Conservation (phyloP, 1,140 invertebrate genomes). For the Apis mellifera region Amel_HAv3.1 CM009932.2:14774501-14775000, state of each 20-base stretch:
- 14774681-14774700: conserved; percentile 31
- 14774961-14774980: too few relatives aligned
- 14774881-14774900: conserved; percentile 35
- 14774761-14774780: conserved; percentile 45
- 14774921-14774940: background rate
- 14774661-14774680: background rate
- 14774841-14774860: conserved; percentile 35
- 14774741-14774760: conserved; percentile 23
- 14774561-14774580: too few relatives aligned
- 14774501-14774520: too few relatives aligned
- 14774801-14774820: conserved; percentile 50
- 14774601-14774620: too few relatives aligned
- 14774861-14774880: conserved; percentile 29
- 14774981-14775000: background rate
- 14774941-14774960: conserved; percentile 32
- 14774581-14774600: too few relatives aligned
- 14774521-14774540: background rate
- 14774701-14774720: conserved; percentile 31
- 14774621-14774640: too few relatives aligned
- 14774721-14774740: conserved; percentile 44
- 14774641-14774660: too few relatives aligned
- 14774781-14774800: conserved; percentile 41
- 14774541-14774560: background rate
- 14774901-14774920: background rate
- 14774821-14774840: conserved; percentile 38